phyloP scores from a whole-genome alignment of 23 tunicate species.

The Styela plicata region DNA sequence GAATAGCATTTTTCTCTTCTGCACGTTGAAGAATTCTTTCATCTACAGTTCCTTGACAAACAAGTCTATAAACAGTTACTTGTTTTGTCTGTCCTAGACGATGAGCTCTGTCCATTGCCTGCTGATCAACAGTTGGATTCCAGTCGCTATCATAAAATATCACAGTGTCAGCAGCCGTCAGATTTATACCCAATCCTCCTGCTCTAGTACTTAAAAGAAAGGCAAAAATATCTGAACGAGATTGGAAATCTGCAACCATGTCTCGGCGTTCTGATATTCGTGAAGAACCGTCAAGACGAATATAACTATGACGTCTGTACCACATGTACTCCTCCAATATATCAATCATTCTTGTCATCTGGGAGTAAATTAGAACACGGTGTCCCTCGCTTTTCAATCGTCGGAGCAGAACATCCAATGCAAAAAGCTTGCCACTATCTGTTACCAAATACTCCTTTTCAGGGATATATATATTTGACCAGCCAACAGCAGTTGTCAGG shows the following conservation, averaged over 20 bases:
- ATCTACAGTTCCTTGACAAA: slow-evolving; percentile 81
- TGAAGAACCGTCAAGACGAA: slow-evolving; percentile 73
- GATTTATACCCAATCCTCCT: slow-evolving; percentile 80
- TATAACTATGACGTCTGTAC: slow-evolving; percentile 49
- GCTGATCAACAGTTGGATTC: slow-evolving; percentile 93
- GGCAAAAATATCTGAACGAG: slow-evolving; percentile 62
- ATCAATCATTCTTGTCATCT: slow-evolving; percentile 89
- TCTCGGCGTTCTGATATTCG: slow-evolving; percentile 85
- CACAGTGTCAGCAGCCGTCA: slow-evolving; percentile 89
- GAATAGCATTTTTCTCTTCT: slow-evolving; percentile 78
- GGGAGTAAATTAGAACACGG: slow-evolving; percentile 75
- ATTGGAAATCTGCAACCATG: slow-evolving; percentile 76
- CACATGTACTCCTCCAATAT: slow-evolving; percentile 79
- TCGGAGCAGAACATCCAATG: slow-evolving; percentile 66
- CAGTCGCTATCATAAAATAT: slow-evolving; percentile 90
- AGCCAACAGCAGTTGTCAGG: not conserved
- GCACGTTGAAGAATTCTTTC: slow-evolving; percentile 75
- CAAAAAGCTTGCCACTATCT: slow-evolving; percentile 74
- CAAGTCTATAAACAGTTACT: slow-evolving; percentile 81
- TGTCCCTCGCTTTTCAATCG: slow-evolving; percentile 66
- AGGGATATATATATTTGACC: slow-evolving; percentile 26
- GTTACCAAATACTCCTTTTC: slow-evolving; percentile 44
- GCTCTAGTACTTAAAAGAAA: slow-evolving; percentile 82
- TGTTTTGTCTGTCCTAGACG: slow-evolving; percentile 84
- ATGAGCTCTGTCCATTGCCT: slow-evolving; percentile 91